Evolutionary conservation across 2,113 vertebrate genomes (phyloP), one percentile per base, ranked within the genome.

Genomic region (Coturnix japonica): DNA sequence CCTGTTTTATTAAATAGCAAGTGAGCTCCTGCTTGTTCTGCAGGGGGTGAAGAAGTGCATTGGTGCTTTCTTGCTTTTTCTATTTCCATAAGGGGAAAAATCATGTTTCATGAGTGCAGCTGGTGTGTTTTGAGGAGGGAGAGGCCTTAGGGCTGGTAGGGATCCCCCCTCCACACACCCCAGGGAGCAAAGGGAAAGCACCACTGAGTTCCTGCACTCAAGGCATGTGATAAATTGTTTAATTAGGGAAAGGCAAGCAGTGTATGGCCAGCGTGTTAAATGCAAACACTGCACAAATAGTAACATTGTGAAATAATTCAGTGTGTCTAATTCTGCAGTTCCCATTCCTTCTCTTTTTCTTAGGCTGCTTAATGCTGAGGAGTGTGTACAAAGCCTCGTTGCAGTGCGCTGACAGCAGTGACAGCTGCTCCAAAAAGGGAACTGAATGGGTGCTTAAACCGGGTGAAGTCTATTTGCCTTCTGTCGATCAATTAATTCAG

Each of bases 391-490:
- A 44, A 39, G 35, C 18, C n/a, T 37, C 2, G 6, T 44, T 21
- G 5, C 1, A 3, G 13, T 28, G 3, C 4, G 71, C 81, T 80
- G 90, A 15, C 85, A 89, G 10, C 74, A 60, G 71, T 11, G 75
- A 72, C 79, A 73, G 94, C 88, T 77, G 92, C 82, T 57, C 22
- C 49, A 51, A 41, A 14, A 46, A 21, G 30, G 54, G 80, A 53
- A n/a, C 66, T 10, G 53, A 75, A 69, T 37, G 87, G 93, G 21
- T 79, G 75, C 88, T 93, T 73, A 17, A 61, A 49, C 37, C 8
- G 88, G 69, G 41, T n/a, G 76, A 85, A 83, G 79, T 10, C 85
- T 73, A 13, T 94, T 87, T 90, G 88, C 92, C 90, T 85, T 80
- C 94, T 85, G 92, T 49, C 9, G 11, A 49, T 82, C 82, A 73